Percentiles rank a stretch among this genome's conserved stretches.
phyloP scores from a whole-genome alignment of 2,797 vertebrate genomes.

The Steatocranus sp. region DNA sequence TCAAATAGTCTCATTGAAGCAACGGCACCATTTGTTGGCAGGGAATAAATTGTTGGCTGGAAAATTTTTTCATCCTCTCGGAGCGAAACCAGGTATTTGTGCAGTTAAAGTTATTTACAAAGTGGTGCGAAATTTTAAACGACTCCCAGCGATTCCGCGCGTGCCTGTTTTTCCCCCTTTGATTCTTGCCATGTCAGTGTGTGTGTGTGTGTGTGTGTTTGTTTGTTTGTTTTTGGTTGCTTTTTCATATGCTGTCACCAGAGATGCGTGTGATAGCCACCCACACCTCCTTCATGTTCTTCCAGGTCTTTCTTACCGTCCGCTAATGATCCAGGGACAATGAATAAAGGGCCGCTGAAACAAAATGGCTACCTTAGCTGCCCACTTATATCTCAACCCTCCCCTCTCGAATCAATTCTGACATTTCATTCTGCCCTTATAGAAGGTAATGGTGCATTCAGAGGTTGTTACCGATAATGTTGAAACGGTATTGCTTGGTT shows the following conservation, averaged over 20 bases:
- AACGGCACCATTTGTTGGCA: constrained; percentile 52
- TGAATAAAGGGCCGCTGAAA: constrained; percentile 52
- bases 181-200: not conserved
- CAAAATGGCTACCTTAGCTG: constrained; percentile 65
- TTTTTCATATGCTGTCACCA: constrained; percentile 27
- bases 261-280: constrained; percentile 36
- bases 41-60: constrained; percentile 47
- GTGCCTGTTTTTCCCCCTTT: not conserved
- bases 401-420: constrained; percentile 69
- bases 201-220: not conserved
- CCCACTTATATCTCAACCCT: constrained; percentile 59
- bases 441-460: constrained; percentile 73
- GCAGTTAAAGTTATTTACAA: constrained; percentile 65
- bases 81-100: constrained; percentile 59
- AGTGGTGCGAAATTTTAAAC: constrained; percentile 55
- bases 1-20: constrained; percentile 60
- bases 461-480: constrained; percentile 71
- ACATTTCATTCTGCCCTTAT: constrained; percentile 74
- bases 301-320: constrained; percentile 18
- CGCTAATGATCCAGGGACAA: constrained; percentile 59
- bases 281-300: constrained; percentile 47
- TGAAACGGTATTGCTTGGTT: constrained; percentile 55
- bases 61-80: not conserved
- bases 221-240: not conserved
- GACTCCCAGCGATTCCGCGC: constrained; percentile 22